Conservation (phyloP, 1,140 invertebrate genomes). For the Anastatus disparis region DNA sequence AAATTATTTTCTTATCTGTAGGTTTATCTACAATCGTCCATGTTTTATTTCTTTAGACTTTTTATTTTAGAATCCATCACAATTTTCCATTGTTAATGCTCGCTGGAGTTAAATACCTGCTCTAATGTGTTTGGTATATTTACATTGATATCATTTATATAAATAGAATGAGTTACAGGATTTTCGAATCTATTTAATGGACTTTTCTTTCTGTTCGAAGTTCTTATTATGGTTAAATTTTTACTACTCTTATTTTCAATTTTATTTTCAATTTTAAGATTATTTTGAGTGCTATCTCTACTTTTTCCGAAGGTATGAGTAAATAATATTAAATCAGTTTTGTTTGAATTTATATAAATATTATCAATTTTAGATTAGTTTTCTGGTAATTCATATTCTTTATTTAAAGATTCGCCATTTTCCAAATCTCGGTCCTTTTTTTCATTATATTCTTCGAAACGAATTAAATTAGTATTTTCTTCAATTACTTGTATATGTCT, state of each 20-base stretch:
- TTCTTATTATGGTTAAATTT: neutral
- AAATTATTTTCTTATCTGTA: neutral
- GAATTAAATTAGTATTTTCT: too few relatives aligned
- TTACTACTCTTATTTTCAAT: neutral
- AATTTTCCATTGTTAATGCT: neutral
- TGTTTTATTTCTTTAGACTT: too few relatives aligned
- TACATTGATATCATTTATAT: neutral
- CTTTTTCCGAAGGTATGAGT: slow-evolving; percentile 55
- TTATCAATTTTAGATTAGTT: too few relatives aligned
- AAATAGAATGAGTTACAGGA: neutral
- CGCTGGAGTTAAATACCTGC: too few relatives aligned
- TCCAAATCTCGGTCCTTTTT: too few relatives aligned
- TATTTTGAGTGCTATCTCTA: slow-evolving; percentile 22
- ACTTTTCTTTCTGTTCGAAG: neutral
- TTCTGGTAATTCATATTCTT: too few relatives aligned
- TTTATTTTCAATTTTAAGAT: neutral
- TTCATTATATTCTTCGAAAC: too few relatives aligned
- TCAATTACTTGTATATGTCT: too few relatives aligned
- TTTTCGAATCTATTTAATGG: neutral
- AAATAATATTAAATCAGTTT: too few relatives aligned
- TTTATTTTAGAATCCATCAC: neutral
- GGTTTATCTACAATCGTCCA: neutral
- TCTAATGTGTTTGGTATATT: neutral
- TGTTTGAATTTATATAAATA: too few relatives aligned
- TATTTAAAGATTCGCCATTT: too few relatives aligned